Evolutionary conservation across 2,888 invertebrate genomes (phyloP).

Genomic region (Chalcosyrphus nemorum): DNA sequence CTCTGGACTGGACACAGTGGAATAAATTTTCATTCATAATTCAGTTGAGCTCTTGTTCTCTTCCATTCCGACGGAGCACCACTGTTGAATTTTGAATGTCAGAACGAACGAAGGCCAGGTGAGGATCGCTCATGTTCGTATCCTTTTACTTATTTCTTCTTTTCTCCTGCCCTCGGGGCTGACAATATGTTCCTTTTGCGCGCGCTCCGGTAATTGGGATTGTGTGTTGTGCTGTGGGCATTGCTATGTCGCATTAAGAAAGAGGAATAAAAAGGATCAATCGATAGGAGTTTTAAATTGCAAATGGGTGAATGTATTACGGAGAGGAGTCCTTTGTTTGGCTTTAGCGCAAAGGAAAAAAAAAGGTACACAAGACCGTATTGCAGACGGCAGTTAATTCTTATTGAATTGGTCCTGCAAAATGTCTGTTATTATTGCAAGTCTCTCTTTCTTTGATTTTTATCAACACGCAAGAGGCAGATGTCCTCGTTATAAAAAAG

Average conservation of each 20-base stretch:
- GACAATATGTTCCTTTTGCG: slow-evolving; percentile 48
- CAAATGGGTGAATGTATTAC: slow-evolving; percentile 56
- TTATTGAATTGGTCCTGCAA: slow-evolving; percentile 22
- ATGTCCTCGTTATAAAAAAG: slow-evolving; percentile 3
- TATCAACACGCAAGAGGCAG: slow-evolving; percentile 15
- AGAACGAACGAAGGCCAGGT: slow-evolving; percentile 57
- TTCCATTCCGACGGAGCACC: too few relatives aligned
- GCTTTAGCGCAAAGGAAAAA: too few relatives aligned
- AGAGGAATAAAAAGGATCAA: slow-evolving; percentile 46
- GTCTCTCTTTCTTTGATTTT: slow-evolving; percentile 32
- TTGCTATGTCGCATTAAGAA: slow-evolving; percentile 33
- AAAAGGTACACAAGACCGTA: not conserved
- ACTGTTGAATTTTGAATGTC: not conserved
- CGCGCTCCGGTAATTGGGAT: slow-evolving; percentile 52
- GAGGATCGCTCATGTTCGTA: slow-evolving; percentile 61
- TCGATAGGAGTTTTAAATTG: slow-evolving; percentile 65
- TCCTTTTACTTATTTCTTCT: slow-evolving; percentile 21
- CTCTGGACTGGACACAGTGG: slow-evolving; percentile 16
- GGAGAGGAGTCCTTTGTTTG: slow-evolving; percentile 21
- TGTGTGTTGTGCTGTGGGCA: slow-evolving; percentile 43
- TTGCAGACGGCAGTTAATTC: slow-evolving; percentile 7
- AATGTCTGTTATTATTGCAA: slow-evolving; percentile 16
- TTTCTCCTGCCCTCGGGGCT: slow-evolving; percentile 34
- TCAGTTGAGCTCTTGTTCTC: slow-evolving; percentile 13
- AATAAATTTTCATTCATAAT: slow-evolving; percentile 71